phyloP scores from a whole-genome alignment of 2,888 invertebrate genomes.

The Digitonthophagus gazella region DNA sequence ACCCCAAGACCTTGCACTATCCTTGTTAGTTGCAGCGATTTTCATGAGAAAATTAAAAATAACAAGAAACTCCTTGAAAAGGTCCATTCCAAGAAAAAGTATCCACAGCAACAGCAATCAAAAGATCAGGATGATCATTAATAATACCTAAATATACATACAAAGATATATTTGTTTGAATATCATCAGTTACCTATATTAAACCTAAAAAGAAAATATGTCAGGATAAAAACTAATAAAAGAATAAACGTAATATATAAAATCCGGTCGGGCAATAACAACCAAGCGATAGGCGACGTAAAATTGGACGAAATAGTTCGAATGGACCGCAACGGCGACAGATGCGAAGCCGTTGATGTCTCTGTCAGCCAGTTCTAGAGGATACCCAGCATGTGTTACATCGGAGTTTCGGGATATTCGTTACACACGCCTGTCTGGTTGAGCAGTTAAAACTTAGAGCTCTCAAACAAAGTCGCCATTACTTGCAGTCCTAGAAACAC shows the following conservation, averaged over 20 bases:
- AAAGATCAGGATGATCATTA: not conserved
- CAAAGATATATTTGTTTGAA: too few relatives aligned
- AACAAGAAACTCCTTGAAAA: not conserved
- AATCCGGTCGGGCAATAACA: constrained; percentile 20
- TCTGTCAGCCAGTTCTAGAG: constrained; percentile 47
- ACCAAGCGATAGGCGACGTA: constrained; percentile 22
- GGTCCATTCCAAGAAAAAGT: not conserved
- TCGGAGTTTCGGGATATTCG: constrained; percentile 47
- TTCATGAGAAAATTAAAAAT: not conserved
- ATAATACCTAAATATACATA: not conserved
- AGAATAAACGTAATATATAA: constrained; percentile 32
- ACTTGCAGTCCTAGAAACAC: not conserved
- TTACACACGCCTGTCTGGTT: constrained; percentile 42
- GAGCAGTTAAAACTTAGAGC: constrained; percentile 36
- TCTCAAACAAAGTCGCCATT: constrained; percentile 6
- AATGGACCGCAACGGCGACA: constrained; percentile 38
- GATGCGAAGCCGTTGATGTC: constrained; percentile 46
- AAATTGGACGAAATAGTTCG: constrained; percentile 23
- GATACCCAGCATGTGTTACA: constrained; percentile 47
- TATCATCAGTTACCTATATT: too few relatives aligned
- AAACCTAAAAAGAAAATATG: not conserved
- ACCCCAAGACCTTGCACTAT: too few relatives aligned
- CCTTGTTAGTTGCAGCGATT: not conserved
- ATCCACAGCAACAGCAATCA: constrained; percentile 8
- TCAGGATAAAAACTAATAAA: constrained; percentile 31